Evolutionary conservation across 1,140 invertebrate genomes (phyloP).

Genomic region (Neotoxoptera formosana): DNA sequence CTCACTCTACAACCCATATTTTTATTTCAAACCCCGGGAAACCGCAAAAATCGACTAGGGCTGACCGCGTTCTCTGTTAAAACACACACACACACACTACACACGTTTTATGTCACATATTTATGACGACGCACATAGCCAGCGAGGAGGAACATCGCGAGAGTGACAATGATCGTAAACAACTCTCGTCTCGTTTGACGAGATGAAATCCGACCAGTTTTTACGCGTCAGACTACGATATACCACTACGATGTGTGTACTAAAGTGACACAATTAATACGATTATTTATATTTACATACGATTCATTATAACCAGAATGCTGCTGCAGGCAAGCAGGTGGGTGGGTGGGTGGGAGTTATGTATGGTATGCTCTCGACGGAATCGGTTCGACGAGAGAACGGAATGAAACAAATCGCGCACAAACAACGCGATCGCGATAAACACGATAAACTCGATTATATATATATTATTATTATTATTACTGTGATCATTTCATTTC

Average conservation of each 20-base stretch:
- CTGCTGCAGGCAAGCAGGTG: background rate
- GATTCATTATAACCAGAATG: background rate
- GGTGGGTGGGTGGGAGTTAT: background rate
- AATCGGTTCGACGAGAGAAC: background rate
- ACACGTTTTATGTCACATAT: background rate
- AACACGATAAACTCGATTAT: background rate
- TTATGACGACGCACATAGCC: background rate
- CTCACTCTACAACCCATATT: background rate
- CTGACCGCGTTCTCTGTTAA: background rate
- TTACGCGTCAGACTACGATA: background rate
- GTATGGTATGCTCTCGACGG: background rate
- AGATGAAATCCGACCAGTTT: background rate
- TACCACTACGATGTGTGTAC: no score
- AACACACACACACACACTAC: background rate
- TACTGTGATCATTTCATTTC: background rate
- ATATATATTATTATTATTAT: background rate
- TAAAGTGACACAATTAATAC: background rate
- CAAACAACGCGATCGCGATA: background rate
- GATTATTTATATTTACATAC: background rate
- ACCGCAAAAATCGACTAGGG: background rate
- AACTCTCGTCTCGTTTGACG: background rate
- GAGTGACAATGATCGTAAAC: background rate
- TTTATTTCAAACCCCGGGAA: background rate
- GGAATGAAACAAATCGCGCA: background rate
- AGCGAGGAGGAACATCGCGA: background rate